Percentiles rank a stretch among this genome's conserved stretches.
These are phyloP conservation scores for Bos indicus DNA, from an alignment of 2,113 vertebrate genomes.

Conservation along the genomic window DNA sequence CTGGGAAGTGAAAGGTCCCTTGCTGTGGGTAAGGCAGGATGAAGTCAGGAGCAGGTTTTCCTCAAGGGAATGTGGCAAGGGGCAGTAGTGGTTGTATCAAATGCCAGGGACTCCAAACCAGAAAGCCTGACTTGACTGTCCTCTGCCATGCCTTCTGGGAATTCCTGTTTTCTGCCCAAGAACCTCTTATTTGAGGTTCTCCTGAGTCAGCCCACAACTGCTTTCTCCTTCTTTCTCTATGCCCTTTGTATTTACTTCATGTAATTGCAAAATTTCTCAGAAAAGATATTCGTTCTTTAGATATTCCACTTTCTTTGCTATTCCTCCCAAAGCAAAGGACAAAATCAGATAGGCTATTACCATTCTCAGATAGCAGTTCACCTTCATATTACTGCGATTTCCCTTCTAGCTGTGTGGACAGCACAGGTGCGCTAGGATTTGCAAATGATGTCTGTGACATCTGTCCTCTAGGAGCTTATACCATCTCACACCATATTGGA, in stretches of 20 bases:
- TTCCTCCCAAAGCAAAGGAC: neutral
- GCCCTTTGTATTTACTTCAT: neutral
- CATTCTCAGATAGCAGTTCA: neutral
- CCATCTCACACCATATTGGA: neutral
- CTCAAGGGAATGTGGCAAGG: neutral
- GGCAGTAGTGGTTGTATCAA: neutral
- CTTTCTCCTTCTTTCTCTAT: neutral
- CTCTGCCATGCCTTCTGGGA: conserved; percentile 24
- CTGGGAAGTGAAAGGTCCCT: neutral
- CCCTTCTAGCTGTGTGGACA: neutral
- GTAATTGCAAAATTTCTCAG: neutral
- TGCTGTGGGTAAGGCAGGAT: neutral
- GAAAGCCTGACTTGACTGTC: neutral
- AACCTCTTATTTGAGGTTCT: conserved; percentile 57
- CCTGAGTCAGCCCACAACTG: conserved; percentile 29
- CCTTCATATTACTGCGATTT: neutral
- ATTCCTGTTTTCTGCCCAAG: neutral
- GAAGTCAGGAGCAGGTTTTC: neutral
- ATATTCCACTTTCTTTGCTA: neutral
- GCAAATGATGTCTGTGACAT: neutral
- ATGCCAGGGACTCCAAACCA: neutral
- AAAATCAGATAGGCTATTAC: neutral
- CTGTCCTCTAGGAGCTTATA: neutral
- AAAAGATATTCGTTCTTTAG: neutral
- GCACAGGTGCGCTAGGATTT: neutral